Percentiles rank a stretch among this genome's conserved stretches.
phyloP scores from a whole-genome alignment of 2,888 invertebrate species.

The Dusona sp. region DNA sequence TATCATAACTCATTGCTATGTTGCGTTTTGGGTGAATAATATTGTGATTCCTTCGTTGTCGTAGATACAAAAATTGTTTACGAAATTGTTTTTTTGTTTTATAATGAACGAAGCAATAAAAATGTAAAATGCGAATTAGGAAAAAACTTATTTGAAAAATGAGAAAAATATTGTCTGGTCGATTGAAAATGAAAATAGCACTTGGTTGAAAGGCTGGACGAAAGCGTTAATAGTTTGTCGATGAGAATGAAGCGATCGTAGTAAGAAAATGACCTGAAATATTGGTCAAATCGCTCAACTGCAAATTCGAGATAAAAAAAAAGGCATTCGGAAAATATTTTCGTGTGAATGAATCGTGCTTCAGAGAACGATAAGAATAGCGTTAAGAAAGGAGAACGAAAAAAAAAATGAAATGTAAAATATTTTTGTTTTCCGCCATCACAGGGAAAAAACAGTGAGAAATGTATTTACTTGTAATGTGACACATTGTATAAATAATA shows the following conservation, averaged over 20 bases:
- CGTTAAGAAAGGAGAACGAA: not conserved
- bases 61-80: not conserved
- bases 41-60: not conserved
- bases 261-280: not conserved
- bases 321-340: not conserved
- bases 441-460: constrained; percentile 31
- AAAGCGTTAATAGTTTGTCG: not conserved
- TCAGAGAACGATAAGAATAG: not conserved
- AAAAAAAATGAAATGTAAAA: constrained; percentile 48
- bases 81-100: not conserved
- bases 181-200: not conserved
- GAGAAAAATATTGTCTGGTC: not conserved
- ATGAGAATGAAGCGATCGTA: not conserved
- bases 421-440: constrained; percentile 51
- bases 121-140: not conserved
- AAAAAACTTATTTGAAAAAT: not conserved
- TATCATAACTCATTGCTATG: not conserved
- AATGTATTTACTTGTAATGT: constrained; percentile 58
- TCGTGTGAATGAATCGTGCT: constrained; percentile 1
- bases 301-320: not conserved
- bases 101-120: not conserved
- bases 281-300: not conserved
- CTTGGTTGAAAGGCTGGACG: not conserved
- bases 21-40: not conserved
- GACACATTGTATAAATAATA: constrained; percentile 62